Conservation (phyloP, 30 jellyfish, hydroid and myxozoan species). For the Aurelia sp. region DNA sequence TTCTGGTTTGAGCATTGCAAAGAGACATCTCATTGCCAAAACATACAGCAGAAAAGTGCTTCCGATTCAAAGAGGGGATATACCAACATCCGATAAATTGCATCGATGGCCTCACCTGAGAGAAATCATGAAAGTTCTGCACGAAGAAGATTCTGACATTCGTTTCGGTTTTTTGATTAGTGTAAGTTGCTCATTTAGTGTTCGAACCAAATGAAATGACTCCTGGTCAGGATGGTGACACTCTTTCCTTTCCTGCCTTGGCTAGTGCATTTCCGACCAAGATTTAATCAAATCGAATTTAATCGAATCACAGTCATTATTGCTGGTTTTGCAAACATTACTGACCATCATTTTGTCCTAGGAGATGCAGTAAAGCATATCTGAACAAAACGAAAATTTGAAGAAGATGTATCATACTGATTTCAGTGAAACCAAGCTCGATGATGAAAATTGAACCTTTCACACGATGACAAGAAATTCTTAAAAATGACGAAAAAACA, state of each 20-base stretch:
- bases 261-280: conserved; percentile 42
- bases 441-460: not conserved
- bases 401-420: conserved; percentile 15
- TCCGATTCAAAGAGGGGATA: no score
- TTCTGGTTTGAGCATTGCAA: no score
- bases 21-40: no score
- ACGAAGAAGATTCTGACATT: conserved; percentile 16
- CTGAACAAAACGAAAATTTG: not conserved
- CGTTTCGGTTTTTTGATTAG: conserved; percentile 17
- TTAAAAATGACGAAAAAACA: conserved; percentile 13
- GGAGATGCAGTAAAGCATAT: conserved; percentile 19
- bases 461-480: conserved; percentile 15
- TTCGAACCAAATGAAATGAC: conserved; percentile 14
- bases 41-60: no score
- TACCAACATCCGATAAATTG: no score
- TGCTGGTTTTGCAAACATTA: not conserved
- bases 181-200: conserved; percentile 26
- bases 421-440: conserved; percentile 12
- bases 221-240: conserved; percentile 27
- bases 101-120: no score
- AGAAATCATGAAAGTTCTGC: no score
- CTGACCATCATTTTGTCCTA: not conserved
- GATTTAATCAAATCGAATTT: not conserved
- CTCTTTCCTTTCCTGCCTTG: conserved; percentile 28
- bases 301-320: conserved; percentile 11